Evolutionary conservation across 2,888 invertebrate species (phyloP), one percentile per base, ranked within the genome.

Genomic region (Calameuta filiformis): DNA sequence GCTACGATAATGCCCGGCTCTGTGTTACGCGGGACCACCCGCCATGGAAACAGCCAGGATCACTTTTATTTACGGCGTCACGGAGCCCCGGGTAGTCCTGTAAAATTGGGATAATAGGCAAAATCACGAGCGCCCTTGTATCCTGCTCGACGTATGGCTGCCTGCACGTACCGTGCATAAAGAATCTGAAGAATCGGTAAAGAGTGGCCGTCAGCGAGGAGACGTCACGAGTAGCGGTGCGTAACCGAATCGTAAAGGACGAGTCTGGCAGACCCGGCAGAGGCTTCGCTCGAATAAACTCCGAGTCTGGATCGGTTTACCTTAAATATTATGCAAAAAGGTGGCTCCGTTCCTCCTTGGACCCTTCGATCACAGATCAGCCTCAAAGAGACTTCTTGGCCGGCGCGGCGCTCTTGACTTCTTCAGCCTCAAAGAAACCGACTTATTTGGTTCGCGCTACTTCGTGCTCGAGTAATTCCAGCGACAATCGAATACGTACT

Each of bases 261-360:
- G 68, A n/a, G 30, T 56, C 34, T 23, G 68, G 40, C 68, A 40
- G 73, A 33, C 56, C 37, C 68, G 68, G 33, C 31, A 3, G 34
- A 68, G 34, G 40, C 35, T 71, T 76, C 79, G 79, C 83, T 86
- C 83, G 86, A 87, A 85, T 87, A 85, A 85, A 86, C 84, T 83
- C 76, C 73, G 73, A 80, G 80, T 84, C 81, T 79, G 85, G 85
- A 84, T 87, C 86, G 82, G 83, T 84, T 87, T 86, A 87, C 87
- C 80, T 85, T 81, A 83, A 87, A 85, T 82, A 83, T 83, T 81
- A 78, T 82, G 79, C 81, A 76, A 81, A 79, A 82, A 79, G 74
- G 73, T 56, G 77, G 83, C 40, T 40, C 40, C 40, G 15, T 23
- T 56, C 40, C 40, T 56, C 40, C 40, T 56, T 56, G 40, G 40